Evolutionary conservation across 2,888 invertebrate species (phyloP).

Genomic region (Netelia inedita): DNA sequence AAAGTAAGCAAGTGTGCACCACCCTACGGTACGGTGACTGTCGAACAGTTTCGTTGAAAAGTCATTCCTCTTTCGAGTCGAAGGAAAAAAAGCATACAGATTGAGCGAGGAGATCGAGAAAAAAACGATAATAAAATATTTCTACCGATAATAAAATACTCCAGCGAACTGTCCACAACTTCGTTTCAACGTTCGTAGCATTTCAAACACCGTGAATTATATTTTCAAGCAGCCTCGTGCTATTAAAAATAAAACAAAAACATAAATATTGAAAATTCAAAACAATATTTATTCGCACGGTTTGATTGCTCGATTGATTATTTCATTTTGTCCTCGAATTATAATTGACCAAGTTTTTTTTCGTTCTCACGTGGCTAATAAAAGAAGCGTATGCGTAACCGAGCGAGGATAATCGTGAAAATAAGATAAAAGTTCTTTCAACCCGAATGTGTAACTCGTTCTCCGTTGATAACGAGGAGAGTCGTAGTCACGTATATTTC

Average conservation of each 20-base stretch:
- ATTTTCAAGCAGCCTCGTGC: too few relatives aligned
- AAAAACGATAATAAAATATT: conserved; percentile 35
- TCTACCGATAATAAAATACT: conserved; percentile 28
- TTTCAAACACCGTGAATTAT: neutral
- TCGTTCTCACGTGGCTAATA: neutral
- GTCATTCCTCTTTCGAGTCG: conserved; percentile 9
- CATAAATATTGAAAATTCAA: too few relatives aligned
- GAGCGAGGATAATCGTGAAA: conserved; percentile 14
- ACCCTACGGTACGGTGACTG: neutral
- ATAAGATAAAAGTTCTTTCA: conserved; percentile 69
- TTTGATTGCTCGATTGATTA: too few relatives aligned
- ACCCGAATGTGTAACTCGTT: conserved; percentile 44
- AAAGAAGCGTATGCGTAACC: conserved; percentile 22
- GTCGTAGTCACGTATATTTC: conserved; percentile 31
- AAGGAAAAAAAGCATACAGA: neutral
- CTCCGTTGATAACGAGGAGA: neutral
- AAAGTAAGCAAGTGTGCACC: neutral
- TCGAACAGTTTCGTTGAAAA: conserved; percentile 39
- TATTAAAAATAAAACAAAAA: neutral
- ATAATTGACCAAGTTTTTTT: neutral
- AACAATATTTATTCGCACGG: too few relatives aligned
- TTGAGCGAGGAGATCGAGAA: conserved; percentile 19
- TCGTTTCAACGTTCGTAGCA: neutral
- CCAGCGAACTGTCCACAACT: neutral
- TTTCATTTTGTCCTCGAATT: neutral